A percentile compares a stretch with the other conserved stretches of the same genome.
phyloP scores from a whole-genome alignment of 2,888 invertebrate species.

The Macrosoma leucophasiata region DNA sequence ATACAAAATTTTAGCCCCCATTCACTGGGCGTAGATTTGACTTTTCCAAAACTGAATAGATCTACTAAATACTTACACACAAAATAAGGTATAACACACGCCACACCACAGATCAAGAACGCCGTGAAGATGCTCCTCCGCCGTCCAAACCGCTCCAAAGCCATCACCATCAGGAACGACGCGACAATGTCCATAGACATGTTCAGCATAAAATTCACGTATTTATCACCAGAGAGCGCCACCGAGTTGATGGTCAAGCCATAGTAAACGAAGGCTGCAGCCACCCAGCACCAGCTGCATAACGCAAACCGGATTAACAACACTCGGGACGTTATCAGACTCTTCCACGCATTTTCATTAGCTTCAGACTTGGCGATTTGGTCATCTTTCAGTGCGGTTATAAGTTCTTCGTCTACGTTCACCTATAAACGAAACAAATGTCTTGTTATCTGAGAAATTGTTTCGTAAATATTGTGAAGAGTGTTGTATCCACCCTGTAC shows the following conservation, averaged over 20 bases:
- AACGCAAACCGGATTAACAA: constrained; percentile 44
- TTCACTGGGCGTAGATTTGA: no score
- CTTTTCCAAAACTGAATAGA: neutral
- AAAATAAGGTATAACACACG: constrained; percentile 52
- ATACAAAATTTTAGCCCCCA: no score
- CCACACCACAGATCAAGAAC: constrained; percentile 51
- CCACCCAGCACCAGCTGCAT: constrained; percentile 79
- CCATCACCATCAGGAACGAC: constrained; percentile 61
- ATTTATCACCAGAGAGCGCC: constrained; percentile 61
- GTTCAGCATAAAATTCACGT: constrained; percentile 80
- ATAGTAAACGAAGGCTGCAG: constrained; percentile 85
- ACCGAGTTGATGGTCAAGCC: constrained; percentile 87
- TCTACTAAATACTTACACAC: constrained; percentile 38
- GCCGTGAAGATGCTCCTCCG: constrained; percentile 51
- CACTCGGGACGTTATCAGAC: constrained; percentile 42
- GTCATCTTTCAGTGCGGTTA: constrained; percentile 35
- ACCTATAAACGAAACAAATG: constrained; percentile 31
- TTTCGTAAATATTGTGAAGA: no score
- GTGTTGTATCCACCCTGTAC: no score
- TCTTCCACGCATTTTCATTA: constrained; percentile 39
- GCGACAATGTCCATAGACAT: constrained; percentile 68
- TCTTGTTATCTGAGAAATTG: neutral
- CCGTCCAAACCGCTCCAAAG: constrained; percentile 58
- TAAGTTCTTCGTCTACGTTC: constrained; percentile 40
- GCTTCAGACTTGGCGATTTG: constrained; percentile 14